These are phyloP conservation scores for Embidobia sp. DNA, from an alignment of 2,888 invertebrate species.

Conservation along the genomic window DNA sequence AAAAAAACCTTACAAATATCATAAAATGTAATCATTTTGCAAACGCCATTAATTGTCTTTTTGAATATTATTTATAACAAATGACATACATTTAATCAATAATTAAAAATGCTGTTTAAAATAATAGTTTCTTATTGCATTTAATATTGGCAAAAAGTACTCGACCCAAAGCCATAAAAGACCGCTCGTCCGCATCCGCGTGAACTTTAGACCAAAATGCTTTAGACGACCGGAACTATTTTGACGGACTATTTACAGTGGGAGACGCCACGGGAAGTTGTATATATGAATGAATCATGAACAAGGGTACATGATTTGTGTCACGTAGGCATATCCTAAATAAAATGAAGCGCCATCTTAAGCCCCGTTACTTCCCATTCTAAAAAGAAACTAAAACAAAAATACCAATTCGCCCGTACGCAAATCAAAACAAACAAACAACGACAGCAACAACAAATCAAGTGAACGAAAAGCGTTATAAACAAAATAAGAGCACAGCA, in stretches of 20 bases:
- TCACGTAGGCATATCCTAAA: conserved; percentile 52
- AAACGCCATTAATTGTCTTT: too few relatives aligned
- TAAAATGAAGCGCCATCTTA: not conserved
- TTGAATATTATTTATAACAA: too few relatives aligned
- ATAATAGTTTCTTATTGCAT: too few relatives aligned
- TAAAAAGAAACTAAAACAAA: too few relatives aligned
- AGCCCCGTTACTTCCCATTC: not conserved
- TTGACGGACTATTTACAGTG: conserved; percentile 8
- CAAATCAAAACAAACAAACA: not conserved
- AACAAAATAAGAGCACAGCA: not conserved
- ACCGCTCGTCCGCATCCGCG: too few relatives aligned
- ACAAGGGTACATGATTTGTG: conserved; percentile 41
- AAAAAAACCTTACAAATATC: too few relatives aligned
- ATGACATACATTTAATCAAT: too few relatives aligned
- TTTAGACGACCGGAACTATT: not conserved
- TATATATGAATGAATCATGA: conserved; percentile 29
- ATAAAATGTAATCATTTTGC: too few relatives aligned
- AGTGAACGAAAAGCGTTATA: not conserved
- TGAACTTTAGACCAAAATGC: too few relatives aligned
- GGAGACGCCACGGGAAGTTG: not conserved
- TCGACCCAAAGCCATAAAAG: too few relatives aligned
- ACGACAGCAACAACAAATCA: not conserved
- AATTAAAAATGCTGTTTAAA: too few relatives aligned
- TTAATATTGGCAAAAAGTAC: too few relatives aligned
- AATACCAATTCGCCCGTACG: not conserved